phyloP scores from a whole-genome alignment of 1,140 invertebrate genomes.

The Eufriesea mexicana region DNA sequence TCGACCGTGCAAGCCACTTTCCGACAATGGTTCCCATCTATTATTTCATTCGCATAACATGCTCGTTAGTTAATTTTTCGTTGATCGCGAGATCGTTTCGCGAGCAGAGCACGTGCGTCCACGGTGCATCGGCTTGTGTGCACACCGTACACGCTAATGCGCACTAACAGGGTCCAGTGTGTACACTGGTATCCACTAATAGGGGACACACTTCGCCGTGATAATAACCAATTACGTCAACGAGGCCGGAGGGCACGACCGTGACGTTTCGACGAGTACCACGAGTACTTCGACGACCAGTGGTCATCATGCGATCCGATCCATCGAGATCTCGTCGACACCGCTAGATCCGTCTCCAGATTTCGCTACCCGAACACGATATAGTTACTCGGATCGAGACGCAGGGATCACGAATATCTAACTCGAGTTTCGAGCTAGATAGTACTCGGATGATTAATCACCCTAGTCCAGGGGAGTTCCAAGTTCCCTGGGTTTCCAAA shows the following conservation, averaged over 20 bases:
- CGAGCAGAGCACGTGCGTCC: slow-evolving; percentile 41
- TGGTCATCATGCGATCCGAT: background rate
- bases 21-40: background rate
- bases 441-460: no score
- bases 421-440: no score
- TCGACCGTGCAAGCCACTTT: background rate
- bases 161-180: slow-evolving; percentile 44
- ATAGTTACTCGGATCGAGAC: no score
- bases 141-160: slow-evolving; percentile 36
- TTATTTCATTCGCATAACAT: slow-evolving; percentile 6
- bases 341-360: no score
- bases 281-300: background rate
- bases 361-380: no score
- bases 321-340: no score
- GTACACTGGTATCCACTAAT: slow-evolving; percentile 49
- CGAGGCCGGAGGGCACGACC: slow-evolving; percentile 45
- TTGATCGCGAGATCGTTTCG: slow-evolving; percentile 24
- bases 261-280: slow-evolving; percentile 45
- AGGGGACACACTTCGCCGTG: slow-evolving; percentile 51
- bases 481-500: no score
- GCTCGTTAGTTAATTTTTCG: slow-evolving; percentile 32
- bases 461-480: no score
- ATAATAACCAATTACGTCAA: slow-evolving; percentile 58
- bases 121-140: slow-evolving; percentile 16
- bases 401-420: no score